Conservation (phyloP, 2,888 invertebrate species). For the Gonocerus acuteangulatus region DNA sequence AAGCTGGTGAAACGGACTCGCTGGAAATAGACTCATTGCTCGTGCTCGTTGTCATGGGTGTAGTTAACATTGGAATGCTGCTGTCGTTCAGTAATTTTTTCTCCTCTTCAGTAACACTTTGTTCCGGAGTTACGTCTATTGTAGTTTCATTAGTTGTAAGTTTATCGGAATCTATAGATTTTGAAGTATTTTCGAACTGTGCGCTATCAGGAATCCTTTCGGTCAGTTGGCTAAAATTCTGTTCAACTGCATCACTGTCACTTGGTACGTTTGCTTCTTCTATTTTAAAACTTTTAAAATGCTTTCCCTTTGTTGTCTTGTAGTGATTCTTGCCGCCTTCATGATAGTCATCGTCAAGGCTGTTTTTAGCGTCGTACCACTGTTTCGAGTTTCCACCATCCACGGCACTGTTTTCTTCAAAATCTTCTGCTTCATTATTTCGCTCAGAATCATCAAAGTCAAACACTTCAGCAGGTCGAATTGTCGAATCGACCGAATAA, state of each 20-base stretch:
- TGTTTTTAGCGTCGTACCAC: conserved; percentile 27
- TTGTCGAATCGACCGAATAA: conserved; percentile 30
- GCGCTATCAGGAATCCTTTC: neutral
- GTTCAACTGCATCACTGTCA: conserved; percentile 24
- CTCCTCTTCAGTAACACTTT: neutral
- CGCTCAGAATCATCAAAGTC: conserved; percentile 6
- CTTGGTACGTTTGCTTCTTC: conserved; percentile 10
- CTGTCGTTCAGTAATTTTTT: neutral
- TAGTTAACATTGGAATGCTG: too few species aligned
- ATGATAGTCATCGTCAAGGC: conserved; percentile 31
- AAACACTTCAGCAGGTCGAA: conserved; percentile 4
- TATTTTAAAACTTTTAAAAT: conserved; percentile 25
- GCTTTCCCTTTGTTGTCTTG: conserved; percentile 15
- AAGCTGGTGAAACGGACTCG: too few species aligned
- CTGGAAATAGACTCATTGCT: neutral
- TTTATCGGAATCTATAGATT: neutral
- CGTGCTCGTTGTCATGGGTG: too few species aligned
- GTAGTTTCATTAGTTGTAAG: too few species aligned
- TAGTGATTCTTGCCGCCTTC: conserved; percentile 18
- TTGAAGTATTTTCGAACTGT: neutral
- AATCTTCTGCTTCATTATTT: neutral
- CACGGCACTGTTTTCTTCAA: neutral
- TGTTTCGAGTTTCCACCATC: conserved; percentile 3
- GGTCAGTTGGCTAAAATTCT: conserved; percentile 3
- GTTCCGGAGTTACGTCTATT: too few species aligned